A percentile compares a stretch with the other conserved stretches of the same genome.
Conservation (phyloP, 2,113 vertebrate species). For the Aleadryas rufinucha region DNA sequence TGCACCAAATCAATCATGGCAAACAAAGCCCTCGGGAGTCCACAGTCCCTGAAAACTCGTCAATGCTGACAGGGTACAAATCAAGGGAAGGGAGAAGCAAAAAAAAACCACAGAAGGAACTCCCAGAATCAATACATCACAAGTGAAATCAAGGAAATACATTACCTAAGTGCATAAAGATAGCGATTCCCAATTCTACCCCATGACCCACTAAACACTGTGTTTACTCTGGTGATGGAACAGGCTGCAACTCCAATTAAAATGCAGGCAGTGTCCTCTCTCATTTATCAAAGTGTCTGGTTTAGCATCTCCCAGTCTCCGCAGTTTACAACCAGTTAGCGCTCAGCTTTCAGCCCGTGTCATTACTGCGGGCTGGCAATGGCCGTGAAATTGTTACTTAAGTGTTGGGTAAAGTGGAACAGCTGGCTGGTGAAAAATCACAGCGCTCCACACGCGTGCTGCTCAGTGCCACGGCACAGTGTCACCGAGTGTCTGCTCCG, state of each 20-base stretch:
- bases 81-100: neutral
- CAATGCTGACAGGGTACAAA: neutral
- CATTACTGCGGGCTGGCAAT: conserved; percentile 16
- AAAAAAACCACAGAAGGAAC: neutral
- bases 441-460: neutral
- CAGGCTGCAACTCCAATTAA: neutral
- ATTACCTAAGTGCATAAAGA: neutral
- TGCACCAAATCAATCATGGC: neutral
- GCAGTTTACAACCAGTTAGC: conserved; percentile 1
- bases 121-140: neutral
- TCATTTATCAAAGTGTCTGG: conserved; percentile 8
- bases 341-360: conserved; percentile 21
- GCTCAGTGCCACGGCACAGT: neutral
- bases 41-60: neutral
- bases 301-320: neutral
- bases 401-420: conserved; percentile 3
- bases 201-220: neutral
- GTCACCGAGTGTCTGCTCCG: fast-evolving
- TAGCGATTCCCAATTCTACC: neutral
- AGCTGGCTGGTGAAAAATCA: conserved; percentile 34
- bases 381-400: conserved; percentile 51
- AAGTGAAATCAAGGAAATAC: conserved; percentile 7
- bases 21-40: neutral
- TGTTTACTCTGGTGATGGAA: neutral
- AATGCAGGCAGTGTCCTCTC: neutral